Base-by-base conservation (phyloP, 2,797 vertebrate species). In the Muraenolepis orangiensis region DNA sequence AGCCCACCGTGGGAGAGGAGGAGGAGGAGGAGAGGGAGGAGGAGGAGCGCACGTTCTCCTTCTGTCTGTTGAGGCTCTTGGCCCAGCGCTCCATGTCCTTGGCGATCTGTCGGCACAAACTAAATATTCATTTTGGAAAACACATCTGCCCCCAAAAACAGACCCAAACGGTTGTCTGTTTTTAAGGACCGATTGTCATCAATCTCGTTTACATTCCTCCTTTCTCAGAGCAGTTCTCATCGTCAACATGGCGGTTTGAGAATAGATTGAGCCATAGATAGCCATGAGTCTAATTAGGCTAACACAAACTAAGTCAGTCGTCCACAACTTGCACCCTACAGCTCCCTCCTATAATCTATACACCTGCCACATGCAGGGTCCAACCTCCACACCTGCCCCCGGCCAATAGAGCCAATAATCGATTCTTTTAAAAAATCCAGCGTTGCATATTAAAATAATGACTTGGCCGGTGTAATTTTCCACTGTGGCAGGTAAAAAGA, bases 21-120 rank as follows among this genome's bases (percentile, higher is more conserved):
- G 93, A 90, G 4, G 93, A 93, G 12, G 95, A 95, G 70, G 32
- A 34, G 32, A 8, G 8, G 1, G 94, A 91, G 18, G 93, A 89
- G 51, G 93, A 90, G 12, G 95, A 95, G 70, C 95, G 95, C 84
- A 96, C 94, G 40, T 95, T 96, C 84, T 96, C 96, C 86, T 97
- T 97, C 80, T 97, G 96, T 74, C 95, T 94, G 78, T 97, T 97
- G 34, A 96, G 93, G 83, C 95, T 96, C 74, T 96, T 96, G 1
- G 96, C 96, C 96, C 96, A 97, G 12, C 96, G 94, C 81, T 97
- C 96, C 96, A 97, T 97, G 77, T 97, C 96, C 90, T 97, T 97
- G 42, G 96, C 96, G 72, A 97, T 97, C 96, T 97, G 78, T 73
- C 71, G 12, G 81, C 18, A 78, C 8, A 72, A 68, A 72, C 3